phyloP scores from a whole-genome alignment of 2,113 vertebrate species.

The Mohoua ochrocephala region DNA sequence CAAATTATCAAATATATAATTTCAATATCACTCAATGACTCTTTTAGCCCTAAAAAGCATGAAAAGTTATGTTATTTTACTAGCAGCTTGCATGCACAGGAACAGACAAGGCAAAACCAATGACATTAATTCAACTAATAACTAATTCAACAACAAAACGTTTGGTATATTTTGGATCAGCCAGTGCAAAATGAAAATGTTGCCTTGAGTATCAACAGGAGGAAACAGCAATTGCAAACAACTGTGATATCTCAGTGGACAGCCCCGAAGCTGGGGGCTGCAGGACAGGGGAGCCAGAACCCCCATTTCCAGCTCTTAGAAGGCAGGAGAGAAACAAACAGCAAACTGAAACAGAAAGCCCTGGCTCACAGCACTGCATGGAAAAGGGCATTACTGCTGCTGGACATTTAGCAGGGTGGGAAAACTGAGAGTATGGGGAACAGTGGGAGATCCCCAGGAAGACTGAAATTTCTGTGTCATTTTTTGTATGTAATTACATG shows the following conservation, averaged over 20 bases:
- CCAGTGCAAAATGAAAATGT: not conserved
- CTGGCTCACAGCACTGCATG: rapidly evolving
- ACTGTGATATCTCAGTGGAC: not conserved
- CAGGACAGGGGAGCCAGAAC: not conserved
- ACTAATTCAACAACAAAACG: not conserved
- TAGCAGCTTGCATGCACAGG: not conserved
- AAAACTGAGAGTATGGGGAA: not conserved
- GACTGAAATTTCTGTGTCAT: not conserved
- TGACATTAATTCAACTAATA: not conserved
- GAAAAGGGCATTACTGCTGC: not conserved
- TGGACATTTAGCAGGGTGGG: rapidly evolving
- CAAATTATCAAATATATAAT: not conserved
- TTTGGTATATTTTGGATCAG: not conserved
- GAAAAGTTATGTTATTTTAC: not conserved
- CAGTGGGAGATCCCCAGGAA: not conserved
- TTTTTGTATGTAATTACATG: not conserved
- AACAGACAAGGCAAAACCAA: not conserved
- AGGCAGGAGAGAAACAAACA: not conserved
- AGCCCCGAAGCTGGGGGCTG: rapidly evolving
- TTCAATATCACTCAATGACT: not conserved
- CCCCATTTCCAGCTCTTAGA: not conserved
- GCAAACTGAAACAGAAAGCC: not conserved
- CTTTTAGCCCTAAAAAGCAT: not conserved
- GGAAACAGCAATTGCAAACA: not conserved
- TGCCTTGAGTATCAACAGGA: not conserved